These are phyloP conservation scores for Rhaphigaster nebulosa DNA, from an alignment of 2,888 invertebrate genomes.

Conservation along the genomic window DNA sequence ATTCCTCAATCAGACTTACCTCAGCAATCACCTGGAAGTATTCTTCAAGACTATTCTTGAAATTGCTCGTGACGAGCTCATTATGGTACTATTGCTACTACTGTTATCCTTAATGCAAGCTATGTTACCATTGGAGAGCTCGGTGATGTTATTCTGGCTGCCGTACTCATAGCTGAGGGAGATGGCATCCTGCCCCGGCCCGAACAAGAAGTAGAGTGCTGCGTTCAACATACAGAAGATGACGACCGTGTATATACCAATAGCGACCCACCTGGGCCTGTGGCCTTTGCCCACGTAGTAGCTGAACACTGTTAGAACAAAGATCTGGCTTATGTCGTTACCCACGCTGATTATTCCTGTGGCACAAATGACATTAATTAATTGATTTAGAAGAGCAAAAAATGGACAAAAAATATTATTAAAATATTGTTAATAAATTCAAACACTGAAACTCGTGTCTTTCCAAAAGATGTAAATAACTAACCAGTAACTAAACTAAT, in stretches of 20 bases:
- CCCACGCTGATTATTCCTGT: constrained; percentile 79
- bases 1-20: too few species aligned
- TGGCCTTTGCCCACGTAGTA: constrained; percentile 80
- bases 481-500: too few species aligned
- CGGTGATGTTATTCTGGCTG: constrained; percentile 65
- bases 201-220: constrained; percentile 78
- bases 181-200: constrained; percentile 77
- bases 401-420: too few species aligned
- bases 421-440: too few species aligned
- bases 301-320: constrained; percentile 76
- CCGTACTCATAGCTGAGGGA: constrained; percentile 75
- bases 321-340: constrained; percentile 79
- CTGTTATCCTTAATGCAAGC: neutral
- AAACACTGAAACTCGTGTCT: too few species aligned
- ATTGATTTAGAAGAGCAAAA: too few species aligned
- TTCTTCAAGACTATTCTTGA: too few species aligned
- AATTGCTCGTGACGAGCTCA: too few species aligned
- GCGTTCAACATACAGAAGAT: constrained; percentile 77
- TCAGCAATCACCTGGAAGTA: too few species aligned
- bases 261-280: constrained; percentile 80
- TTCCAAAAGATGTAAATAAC: too few species aligned
- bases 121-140: neutral
- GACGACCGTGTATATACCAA: constrained; percentile 74
- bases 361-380: constrained; percentile 62
- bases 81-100: neutral